Evolutionary conservation across 64 coral and sea anemone genomes (phyloP), one percentile per base, ranked within the genome.

Genomic region (Acropora tenuis): DNA sequence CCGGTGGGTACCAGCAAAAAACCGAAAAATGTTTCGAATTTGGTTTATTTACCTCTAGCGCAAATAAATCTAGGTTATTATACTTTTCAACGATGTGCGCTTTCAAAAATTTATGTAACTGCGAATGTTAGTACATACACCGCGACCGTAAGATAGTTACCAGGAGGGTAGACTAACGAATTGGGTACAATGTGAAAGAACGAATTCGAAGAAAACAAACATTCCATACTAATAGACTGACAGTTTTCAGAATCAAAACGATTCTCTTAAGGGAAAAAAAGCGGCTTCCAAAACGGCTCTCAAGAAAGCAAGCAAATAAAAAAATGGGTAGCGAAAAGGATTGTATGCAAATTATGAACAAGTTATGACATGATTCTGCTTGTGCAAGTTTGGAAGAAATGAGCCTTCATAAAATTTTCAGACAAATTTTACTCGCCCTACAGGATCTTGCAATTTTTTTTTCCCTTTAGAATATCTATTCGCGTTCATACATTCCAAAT

Each of bases 1-100:
- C 73, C 17, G 74, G 87, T 63, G 19, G 46, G 78, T 89, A 89
- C 87, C 87, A 89, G 10, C 46, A 78, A 57, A 41, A 58, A 13
- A 63, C 74, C 18, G 78, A 40, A 78, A 89, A 89, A 59, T 49
- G 17, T 12, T 78, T 77, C 6, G 75, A 53, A 78, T 89, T 78
- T 15, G 87, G 73, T 74, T 89, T 63, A 3, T 8, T 87, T 4
- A 74, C 19, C 73, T 83, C 77, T 75, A 75, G 41, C 8, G 73
- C 73, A 11, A 75, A 41, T 74, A 41, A 2, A 9, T 74, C 72
- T 74, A 74, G 16, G 18, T 30, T 30, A 8, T 11, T 41, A 41
- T 42, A 20, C 16, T 41, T 42, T 74, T 42, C 10, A 74, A 10
- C 6, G 30, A n/a, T 7, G 5, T 41, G 0, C 3, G 40, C 3